Conservation (phyloP, 2,113 vertebrate species). For the Verasper variegatus region DNA sequence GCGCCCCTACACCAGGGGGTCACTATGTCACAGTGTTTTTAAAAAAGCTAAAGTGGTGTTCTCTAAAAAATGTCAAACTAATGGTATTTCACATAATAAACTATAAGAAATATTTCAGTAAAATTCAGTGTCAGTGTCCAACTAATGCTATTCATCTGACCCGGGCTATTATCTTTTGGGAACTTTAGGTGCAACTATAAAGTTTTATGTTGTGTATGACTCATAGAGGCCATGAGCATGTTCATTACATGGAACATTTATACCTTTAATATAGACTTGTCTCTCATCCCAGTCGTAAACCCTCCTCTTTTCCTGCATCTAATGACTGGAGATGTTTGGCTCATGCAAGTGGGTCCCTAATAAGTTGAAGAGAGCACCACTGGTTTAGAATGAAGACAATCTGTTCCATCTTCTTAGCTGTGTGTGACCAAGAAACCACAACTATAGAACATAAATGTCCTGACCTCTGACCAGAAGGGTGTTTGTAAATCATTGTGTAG, state of each 20-base stretch:
- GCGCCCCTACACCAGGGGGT: constrained; percentile 19
- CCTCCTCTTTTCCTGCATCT: neutral
- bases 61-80: neutral
- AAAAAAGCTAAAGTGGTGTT: constrained; percentile 3
- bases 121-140: constrained; percentile 4
- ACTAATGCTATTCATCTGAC: neutral
- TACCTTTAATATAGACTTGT: constrained; percentile 15
- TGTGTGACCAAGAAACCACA: no score
- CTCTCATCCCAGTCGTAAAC: constrained; percentile 18
- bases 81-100: constrained; percentile 9
- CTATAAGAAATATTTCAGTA: neutral
- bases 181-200: constrained; percentile 7
- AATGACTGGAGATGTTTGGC: constrained; percentile 25
- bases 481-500: no score
- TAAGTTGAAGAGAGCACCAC: no score
- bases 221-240: constrained; percentile 14
- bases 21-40: constrained; percentile 24
- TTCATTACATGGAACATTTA: constrained; percentile 32
- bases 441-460: no score
- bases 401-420: no score
- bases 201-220: constrained; percentile 36
- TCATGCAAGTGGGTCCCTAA: no score
- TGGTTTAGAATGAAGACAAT: no score
- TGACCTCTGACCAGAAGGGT: no score
- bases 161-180: constrained; percentile 9